A percentile compares a stretch with the other conserved stretches of the same genome.
Evolutionary conservation across 2,113 vertebrate genomes (phyloP).

Genomic region (Peromyscus maniculatus): DNA sequence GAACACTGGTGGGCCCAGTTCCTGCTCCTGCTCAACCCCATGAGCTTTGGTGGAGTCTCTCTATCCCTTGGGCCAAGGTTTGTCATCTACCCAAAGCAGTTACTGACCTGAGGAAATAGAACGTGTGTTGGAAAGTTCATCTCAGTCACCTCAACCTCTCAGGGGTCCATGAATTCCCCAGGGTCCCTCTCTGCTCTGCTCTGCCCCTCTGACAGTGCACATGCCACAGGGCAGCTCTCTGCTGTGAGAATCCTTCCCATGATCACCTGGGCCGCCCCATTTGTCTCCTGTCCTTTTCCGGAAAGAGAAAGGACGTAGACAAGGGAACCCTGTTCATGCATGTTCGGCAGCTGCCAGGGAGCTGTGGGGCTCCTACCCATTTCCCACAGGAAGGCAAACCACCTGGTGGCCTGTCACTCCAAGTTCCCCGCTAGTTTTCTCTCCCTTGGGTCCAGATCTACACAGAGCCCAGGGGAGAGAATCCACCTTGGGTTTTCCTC

Average conservation of each 20-base stretch:
- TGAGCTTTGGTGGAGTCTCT: not conserved
- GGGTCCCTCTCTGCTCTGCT: too few species aligned
- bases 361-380: rapidly evolving
- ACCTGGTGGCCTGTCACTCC: not conserved
- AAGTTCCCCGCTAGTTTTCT: not conserved
- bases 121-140: not conserved
- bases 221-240: not conserved
- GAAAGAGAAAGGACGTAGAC: not conserved
- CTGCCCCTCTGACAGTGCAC: not conserved
- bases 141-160: not conserved
- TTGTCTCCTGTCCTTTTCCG: not conserved
- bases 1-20: not conserved
- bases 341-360: not conserved
- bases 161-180: not conserved
- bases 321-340: not conserved
- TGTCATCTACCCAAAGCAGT: not conserved
- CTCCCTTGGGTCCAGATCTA: not conserved
- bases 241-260: not conserved
- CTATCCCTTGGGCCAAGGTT: not conserved
- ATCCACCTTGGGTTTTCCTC: not conserved
- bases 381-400: not conserved
- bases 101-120: not conserved
- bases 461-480: not conserved
- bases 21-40: not conserved
- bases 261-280: rapidly evolving